phyloP scores from a whole-genome alignment of 1,140 invertebrate species.

The Coptotermes formosanus region DNA sequence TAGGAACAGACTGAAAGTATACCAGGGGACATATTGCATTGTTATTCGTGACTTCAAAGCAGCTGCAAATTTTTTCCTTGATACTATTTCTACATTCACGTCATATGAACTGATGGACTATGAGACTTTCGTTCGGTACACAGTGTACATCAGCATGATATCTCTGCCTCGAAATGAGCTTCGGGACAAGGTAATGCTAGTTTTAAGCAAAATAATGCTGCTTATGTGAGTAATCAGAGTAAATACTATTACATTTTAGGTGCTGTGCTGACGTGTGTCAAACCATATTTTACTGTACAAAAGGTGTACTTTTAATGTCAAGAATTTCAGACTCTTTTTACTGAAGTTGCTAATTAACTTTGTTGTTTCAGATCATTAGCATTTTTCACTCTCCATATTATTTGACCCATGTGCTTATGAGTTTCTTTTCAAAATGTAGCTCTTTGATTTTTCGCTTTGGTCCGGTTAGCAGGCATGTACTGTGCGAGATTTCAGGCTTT shows the following conservation, averaged over 20 bases:
- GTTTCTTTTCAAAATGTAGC: too few relatives aligned
- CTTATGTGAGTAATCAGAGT: too few relatives aligned
- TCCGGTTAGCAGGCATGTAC: too few relatives aligned
- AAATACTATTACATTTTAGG: too few relatives aligned
- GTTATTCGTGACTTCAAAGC: slow-evolving; percentile 94
- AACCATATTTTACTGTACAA: too few relatives aligned
- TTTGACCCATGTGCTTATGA: too few relatives aligned
- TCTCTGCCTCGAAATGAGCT: slow-evolving; percentile 80
- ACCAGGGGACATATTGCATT: slow-evolving; percentile 94
- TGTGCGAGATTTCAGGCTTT: too few relatives aligned
- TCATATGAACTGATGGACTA: slow-evolving; percentile 99
- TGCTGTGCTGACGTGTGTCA: too few relatives aligned
- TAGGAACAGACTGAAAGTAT: slow-evolving; percentile 93
- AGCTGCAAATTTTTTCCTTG: slow-evolving; percentile 92
- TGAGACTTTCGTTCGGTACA: slow-evolving; percentile 85
- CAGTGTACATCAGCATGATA: slow-evolving; percentile 84
- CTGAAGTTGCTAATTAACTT: neutral
- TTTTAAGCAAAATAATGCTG: too few relatives aligned
- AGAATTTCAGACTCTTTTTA: neutral
- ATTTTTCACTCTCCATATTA: too few relatives aligned
- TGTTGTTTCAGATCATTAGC: too few relatives aligned
- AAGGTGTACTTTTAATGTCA: neutral
- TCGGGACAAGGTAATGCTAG: slow-evolving; percentile 66
- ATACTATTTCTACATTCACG: slow-evolving; percentile 99
- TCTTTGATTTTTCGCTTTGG: too few relatives aligned